Evolutionary conservation across 1,140 invertebrate genomes (phyloP), one percentile per base, ranked within the genome.

Genomic region (Hirudo medicinalis): DNA sequence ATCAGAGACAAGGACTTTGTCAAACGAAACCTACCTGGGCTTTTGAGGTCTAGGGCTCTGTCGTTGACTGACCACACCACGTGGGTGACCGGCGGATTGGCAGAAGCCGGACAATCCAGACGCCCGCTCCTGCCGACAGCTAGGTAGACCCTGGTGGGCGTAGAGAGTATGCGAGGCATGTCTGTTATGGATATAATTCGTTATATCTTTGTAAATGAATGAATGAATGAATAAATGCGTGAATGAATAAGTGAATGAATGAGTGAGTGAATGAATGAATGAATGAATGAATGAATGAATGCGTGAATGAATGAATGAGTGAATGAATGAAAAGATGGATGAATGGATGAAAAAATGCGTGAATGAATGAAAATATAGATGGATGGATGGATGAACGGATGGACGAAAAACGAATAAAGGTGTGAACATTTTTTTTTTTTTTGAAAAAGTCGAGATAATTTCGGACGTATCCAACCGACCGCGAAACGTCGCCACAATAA

Each of bases 41-140:
- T 54, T 4, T 53, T 29, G 22, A 71, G 43, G 22, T 73, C 68
- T 20, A 73, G 36, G 9, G 54, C 8, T 9, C 74, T 71, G 13
- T 74, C 76, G 72, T 80, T 77, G 70, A 79, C 81, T n/a, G 75
- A 79, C 94, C 94, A 98, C 75, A 91, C 93, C 49, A 96, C 90
- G 80, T 94, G 93, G 78, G 94, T 90, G 72, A 96, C 86, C 25
- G 91, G 89, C 11, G 94, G 94, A 83, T 95, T 96, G 27, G 93
- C 90, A 83, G 95, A 94, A 77, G 97, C 92, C 82, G 93, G 92
- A 83, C 94, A 98, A 78, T 94, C 91, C 27, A 98, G 90, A 68
- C 95, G 90, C 54, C 93, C 93, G 49, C 90, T 90, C 78, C 95
- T 85, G 49, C 92, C 89, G 79, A 93, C 91, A 32, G 94, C 92